Evolutionary conservation across 2,113 vertebrate genomes (phyloP).

Genomic region (Ochotona princeps): DNA sequence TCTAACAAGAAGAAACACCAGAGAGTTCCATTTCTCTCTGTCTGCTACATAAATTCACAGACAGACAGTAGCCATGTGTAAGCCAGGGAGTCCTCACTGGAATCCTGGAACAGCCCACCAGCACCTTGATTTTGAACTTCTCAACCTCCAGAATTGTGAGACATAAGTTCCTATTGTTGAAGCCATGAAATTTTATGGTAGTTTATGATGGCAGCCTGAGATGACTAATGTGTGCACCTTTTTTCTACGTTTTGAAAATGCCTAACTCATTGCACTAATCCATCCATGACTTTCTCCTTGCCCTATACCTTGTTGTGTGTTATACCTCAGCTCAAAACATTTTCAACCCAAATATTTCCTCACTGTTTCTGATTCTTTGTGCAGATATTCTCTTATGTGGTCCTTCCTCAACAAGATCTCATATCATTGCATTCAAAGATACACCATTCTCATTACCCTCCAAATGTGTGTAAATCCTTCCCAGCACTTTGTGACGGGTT

Average conservation of each 20-base stretch:
- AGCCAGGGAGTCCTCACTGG: neutral
- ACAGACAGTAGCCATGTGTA: too few species aligned
- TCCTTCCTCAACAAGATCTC: neutral
- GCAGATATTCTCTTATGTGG: neutral
- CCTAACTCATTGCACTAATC: neutral
- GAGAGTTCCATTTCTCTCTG: neutral
- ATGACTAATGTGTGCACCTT: neutral
- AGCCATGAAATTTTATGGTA: neutral
- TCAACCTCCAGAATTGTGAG: neutral
- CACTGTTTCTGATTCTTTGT: neutral
- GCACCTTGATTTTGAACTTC: neutral
- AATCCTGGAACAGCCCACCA: neutral
- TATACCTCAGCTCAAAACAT: neutral
- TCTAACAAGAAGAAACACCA: neutral
- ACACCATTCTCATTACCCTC: neutral
- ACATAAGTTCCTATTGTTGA: neutral
- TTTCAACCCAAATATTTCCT: neutral
- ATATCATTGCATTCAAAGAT: neutral
- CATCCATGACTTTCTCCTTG: neutral
- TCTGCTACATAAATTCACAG: neutral
- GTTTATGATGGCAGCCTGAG: neutral
- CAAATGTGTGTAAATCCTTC: neutral
- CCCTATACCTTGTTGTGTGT: neutral
- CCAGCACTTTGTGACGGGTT: neutral
- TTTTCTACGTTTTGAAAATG: neutral